Base-by-base conservation (phyloP, 1,140 invertebrate species). In the Brachionus paranguensis region DNA sequence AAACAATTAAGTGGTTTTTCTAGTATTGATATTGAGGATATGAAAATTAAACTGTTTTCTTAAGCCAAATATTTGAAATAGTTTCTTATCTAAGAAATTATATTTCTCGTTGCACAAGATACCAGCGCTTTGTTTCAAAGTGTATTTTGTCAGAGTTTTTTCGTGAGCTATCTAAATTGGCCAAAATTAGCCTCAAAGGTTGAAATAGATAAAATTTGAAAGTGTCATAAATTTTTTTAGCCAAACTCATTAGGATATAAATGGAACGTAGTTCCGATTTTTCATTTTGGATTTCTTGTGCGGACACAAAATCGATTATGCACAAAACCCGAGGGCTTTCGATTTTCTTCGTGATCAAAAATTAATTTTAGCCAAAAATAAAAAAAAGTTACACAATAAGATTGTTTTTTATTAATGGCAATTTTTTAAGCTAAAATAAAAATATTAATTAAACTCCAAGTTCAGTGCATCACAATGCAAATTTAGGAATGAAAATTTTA, bases 31-130 rank as follows among this genome's bases (percentile, higher is more conserved):
- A 72, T 72, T 37, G 43, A 43, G 37, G 41, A n/a, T 20, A 20
- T 41, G n/a, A 72, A 72, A 41, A 72, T 43, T 41, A 45, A 72
- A 72, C 17, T 72, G 29, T 72, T 41, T 72, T 72, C 41, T 41
- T 72, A 43, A 72, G 68, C 37, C 41, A 72, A 72, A 72, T 72
- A 72, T 72, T 72, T 72, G 33, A 72, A 72, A 72, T 41, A 43
- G 14, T 43, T 72, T 72, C 68, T 72, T 72, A 72, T 72, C 68
- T 72, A 12, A 17, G 17, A 43, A 72, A 72, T 20, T 72, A 20
- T 43, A 43, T 47, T 72, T 43, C 41, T 72, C 12, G n/a, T 72
- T 72, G 43, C 68, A 72, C 68, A 72, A 72, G 68, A 72, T 72
- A 72, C 68, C 29, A 68, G 33, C 12, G 12, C 33, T 33, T 68